A percentile compares a stretch with the other conserved stretches of the same genome.
Conservation (phyloP, 2,113 vertebrate species). For the Phalacrocorax aristotelis region DNA sequence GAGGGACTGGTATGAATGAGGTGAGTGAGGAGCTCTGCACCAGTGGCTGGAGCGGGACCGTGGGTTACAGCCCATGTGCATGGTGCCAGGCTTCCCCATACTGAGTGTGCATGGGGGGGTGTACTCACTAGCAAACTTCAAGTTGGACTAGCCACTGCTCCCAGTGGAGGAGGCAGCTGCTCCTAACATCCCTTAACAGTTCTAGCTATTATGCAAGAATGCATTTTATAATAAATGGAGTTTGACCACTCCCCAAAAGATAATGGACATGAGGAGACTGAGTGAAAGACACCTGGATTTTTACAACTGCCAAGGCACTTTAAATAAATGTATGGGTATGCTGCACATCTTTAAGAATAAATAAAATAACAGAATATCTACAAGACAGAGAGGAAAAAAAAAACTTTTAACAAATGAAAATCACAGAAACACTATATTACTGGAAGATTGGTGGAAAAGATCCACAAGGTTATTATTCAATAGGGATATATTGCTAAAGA, state of each 20-base stretch:
- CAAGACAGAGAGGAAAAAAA: not conserved
- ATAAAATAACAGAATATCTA: not conserved
- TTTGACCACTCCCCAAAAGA: not conserved
- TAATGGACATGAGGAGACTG: not conserved
- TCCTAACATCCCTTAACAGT: not conserved
- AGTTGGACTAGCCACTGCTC: not conserved
- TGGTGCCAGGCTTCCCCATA: not conserved
- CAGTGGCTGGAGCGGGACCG: not conserved
- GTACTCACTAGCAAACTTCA: not conserved
- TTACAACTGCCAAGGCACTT: not conserved
- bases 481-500: not conserved
- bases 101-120: not conserved
- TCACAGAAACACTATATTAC: not conserved
- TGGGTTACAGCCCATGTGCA: not conserved
- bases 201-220: not conserved
- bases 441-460: not conserved
- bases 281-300: not conserved
- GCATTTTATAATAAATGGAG: not conserved
- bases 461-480: not conserved
- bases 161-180: not conserved
- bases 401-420: not conserved
- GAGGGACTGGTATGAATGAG: not conserved
- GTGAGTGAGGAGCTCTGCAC: not conserved
- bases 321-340: not conserved
- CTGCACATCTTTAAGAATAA: not conserved